These are phyloP conservation scores for Gambusia yucatana DNA, from an alignment of 2,797 vertebrate genomes.

Conservation along the genomic window DNA sequence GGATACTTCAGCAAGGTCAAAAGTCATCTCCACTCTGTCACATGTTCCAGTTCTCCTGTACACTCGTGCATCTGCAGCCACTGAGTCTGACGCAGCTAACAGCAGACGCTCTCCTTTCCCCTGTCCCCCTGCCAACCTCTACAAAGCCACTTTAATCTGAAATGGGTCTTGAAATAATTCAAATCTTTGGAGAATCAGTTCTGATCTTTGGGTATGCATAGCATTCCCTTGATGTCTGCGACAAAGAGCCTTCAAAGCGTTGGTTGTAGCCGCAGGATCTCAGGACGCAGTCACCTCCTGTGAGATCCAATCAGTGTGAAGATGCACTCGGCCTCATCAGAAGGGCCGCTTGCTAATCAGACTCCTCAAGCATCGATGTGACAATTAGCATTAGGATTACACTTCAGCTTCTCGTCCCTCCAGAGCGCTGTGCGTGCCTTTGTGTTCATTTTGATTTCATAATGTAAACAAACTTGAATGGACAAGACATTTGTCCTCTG, in stretches of 20 bases:
- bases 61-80: not conserved
- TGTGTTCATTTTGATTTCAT: slow-evolving; percentile 36
- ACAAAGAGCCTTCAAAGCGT: slow-evolving; percentile 40
- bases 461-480: slow-evolving; percentile 47
- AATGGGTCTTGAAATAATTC: slow-evolving; percentile 22
- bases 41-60: not conserved
- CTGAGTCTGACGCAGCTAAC: not conserved
- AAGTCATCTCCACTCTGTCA: not conserved
- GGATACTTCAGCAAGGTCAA: not conserved
- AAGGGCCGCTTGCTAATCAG: slow-evolving; percentile 63
- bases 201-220: slow-evolving; percentile 30
- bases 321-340: slow-evolving; percentile 53
- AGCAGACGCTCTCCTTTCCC: not conserved
- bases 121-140: not conserved
- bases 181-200: slow-evolving; percentile 13
- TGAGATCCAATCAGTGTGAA: slow-evolving; percentile 64
- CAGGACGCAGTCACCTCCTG: slow-evolving; percentile 48
- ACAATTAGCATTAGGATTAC: slow-evolving; percentile 56
- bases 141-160: slow-evolving; percentile 16
- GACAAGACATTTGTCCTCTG: slow-evolving; percentile 24
- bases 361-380: slow-evolving; percentile 36
- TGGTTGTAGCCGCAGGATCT: slow-evolving; percentile 39
- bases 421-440: slow-evolving; percentile 13
- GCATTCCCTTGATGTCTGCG: slow-evolving; percentile 28
- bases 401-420: slow-evolving; percentile 32